Evolutionary conservation across 2,888 invertebrate genomes (phyloP).

Genomic region (Eristalis tenax): DNA sequence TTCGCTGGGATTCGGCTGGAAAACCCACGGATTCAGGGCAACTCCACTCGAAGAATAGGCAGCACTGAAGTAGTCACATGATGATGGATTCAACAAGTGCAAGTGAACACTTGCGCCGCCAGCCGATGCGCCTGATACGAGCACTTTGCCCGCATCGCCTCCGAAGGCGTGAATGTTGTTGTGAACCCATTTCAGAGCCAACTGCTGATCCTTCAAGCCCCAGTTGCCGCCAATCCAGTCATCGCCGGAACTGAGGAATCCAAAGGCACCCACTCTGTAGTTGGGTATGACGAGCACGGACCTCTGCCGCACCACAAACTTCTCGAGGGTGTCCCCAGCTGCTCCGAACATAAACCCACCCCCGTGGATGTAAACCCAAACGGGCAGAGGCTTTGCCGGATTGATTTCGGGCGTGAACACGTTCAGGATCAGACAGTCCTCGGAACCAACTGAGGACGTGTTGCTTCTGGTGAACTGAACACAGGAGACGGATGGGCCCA

Average conservation of each 20-base stretch:
- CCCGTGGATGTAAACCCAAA: conserved; percentile 86
- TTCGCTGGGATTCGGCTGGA: conserved; percentile 82
- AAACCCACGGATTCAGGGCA: conserved; percentile 85
- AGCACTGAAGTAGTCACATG: conserved; percentile 58
- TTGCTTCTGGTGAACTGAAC: conserved; percentile 80
- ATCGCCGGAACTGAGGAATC: conserved; percentile 89
- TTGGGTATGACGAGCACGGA: conserved; percentile 86
- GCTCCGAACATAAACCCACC: conserved; percentile 87
- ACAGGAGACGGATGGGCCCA: conserved; percentile 83
- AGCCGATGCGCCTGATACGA: conserved; percentile 87
- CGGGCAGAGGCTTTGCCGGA: conserved; percentile 82
- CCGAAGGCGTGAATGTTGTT: conserved; percentile 87
- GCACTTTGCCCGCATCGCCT: conserved; percentile 87
- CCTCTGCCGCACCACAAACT: conserved; percentile 83
- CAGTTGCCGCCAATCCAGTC: conserved; percentile 86
- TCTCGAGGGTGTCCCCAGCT: conserved; percentile 81
- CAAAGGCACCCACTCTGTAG: conserved; percentile 88
- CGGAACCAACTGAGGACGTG: conserved; percentile 84
- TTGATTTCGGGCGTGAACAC: conserved; percentile 83
- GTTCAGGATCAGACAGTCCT: conserved; percentile 87
- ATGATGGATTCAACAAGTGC: conserved; percentile 85
- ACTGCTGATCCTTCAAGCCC: conserved; percentile 88
- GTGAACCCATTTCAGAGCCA: conserved; percentile 87
- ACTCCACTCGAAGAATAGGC: conserved; percentile 86
- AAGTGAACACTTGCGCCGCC: conserved; percentile 89